These are phyloP conservation scores for Tetramorium bicarinatum DNA, from an alignment of 2,888 invertebrate species.

Conservation along the genomic window DNA sequence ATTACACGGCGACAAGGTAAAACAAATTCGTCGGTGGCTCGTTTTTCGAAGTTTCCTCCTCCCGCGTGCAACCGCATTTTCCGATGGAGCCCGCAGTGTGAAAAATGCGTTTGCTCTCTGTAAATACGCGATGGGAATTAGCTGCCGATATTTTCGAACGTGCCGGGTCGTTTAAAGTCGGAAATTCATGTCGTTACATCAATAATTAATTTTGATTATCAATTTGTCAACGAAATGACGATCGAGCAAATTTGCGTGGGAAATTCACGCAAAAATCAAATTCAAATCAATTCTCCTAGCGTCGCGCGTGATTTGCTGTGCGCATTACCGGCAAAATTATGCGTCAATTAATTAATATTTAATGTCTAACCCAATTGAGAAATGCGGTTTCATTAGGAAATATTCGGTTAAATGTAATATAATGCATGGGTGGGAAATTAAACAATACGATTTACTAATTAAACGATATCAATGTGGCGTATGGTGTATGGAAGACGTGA, in stretches of 20 bases:
- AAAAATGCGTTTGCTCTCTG: conserved; percentile 28
- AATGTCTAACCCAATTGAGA: conserved; percentile 26
- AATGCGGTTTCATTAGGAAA: conserved; percentile 14
- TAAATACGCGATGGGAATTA: conserved; percentile 28
- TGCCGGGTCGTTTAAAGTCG: not conserved
- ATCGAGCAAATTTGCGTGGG: conserved; percentile 22
- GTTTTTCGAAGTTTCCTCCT: not conserved
- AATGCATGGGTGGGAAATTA: not conserved
- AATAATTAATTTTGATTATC: conserved; percentile 43
- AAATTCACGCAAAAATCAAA: conserved; percentile 19
- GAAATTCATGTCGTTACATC: conserved; percentile 10
- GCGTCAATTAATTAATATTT: conserved; percentile 42
- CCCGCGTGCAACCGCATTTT: conserved; percentile 22
- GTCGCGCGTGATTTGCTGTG: not conserved
- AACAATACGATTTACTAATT: conserved; percentile 42
- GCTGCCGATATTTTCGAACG: not conserved
- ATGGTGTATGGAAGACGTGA: not conserved
- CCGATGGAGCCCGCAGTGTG: conserved; percentile 11
- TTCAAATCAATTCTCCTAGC: not conserved
- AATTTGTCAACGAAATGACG: conserved; percentile 20
- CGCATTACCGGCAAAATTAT: conserved; percentile 2
- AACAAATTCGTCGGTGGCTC: not conserved
- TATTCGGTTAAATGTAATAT: conserved; percentile 7
- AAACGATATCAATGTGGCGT: not conserved
- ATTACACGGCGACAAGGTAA: conserved; percentile 5